Base-by-base conservation (phyloP, 2,797 vertebrate genomes). In the Apogon talboti region DNA sequence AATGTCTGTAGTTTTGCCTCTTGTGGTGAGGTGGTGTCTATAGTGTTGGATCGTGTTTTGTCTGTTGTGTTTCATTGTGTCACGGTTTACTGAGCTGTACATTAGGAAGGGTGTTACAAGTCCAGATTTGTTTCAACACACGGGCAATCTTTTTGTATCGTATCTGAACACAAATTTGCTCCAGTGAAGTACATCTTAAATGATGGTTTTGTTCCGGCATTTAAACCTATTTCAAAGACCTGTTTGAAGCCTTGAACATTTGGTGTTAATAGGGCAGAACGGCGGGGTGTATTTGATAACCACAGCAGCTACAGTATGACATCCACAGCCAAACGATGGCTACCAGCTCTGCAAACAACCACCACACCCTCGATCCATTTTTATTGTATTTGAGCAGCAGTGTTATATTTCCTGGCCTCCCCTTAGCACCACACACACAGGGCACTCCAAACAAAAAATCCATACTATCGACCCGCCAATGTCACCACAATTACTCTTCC, bases 401-500 rank as follows among this genome's bases (percentile, higher is more conserved):
- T 94, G 95, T 95, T 95, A 95, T 96, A 96, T 96, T 96, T 97
- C 96, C 96, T 96, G 95, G 90, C 95, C 96, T 96, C 96, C 96
- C 95, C 93, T 96, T 96, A 97, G 96, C 96, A 95, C 96, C 96
- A 95, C 96, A 97, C 96, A 96, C 95, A 96, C 96, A 96, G 95
- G 96, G 95, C 96, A 96, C 96, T 98, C 96, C 96, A 97, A 98
- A 97, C 96, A 96, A 97, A 96, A 97, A 97, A 98, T 98, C 96
- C 92, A 98, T 98, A 96, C 92, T 96, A 98, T 98, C 95, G 96
- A 98, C 96, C 96, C 89, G 88, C 66, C 96, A 96, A 94, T 98
- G 96, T 98, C 96, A 97, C 96, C 96, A 97, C 96, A 98, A 98
- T 98, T 98, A 98, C 97, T 98, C 96, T 98, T 98, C 96, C 96